Evolutionary conservation across 2,113 vertebrate genomes (phyloP), one percentile per base, ranked within the genome.

Genomic region (Sander lucioperca): DNA sequence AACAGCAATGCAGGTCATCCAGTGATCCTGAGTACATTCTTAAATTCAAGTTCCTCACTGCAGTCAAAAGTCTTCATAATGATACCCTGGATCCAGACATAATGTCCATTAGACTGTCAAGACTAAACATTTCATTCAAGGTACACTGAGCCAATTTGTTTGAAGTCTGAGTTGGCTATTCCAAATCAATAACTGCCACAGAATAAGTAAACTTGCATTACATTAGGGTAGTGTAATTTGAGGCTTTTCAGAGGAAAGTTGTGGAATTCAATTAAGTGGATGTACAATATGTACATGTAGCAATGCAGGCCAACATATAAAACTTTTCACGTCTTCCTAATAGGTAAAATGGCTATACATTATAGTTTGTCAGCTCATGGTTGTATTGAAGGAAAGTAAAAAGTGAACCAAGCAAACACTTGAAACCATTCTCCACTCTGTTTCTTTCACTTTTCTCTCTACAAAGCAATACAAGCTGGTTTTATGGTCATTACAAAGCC

Each of bases 401-500:
- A 72, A 71, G 19, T 8, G 10, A 51, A 72, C 2, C 1, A 64
- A 0, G 12, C 33, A 45, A 43, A 27, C 47, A n/a, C 19, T 14
- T 72, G 4, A 58, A 56, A n/a, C 27, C 16, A 30, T 43, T 71
- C 36, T 50, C 23, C 48, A 15, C 30, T 78, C 54, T 18, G 21
- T 39, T 72, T 21, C 65, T 68, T 73, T 84, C 50, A 4, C 27
- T 45, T 45, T 77, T 63, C 54, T 21, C 16, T 3, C 33, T 23
- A 18, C 33, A 59, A 77, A 59, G 43, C 66, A 79, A 70, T 8
- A 39, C 51, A 21, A 59, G 2, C 14, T 58, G 27, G n/a, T 48
- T 82, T 80, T 75, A 66, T 82, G 57, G 51, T 27, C 47, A 23
- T 58, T 50, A n/a, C 19, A 53, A 39, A 79, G 68, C 39, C 54